Base-by-base conservation (phyloP, 2,113 vertebrate genomes). In the Ictidomys tridecemlineatus region DNA sequence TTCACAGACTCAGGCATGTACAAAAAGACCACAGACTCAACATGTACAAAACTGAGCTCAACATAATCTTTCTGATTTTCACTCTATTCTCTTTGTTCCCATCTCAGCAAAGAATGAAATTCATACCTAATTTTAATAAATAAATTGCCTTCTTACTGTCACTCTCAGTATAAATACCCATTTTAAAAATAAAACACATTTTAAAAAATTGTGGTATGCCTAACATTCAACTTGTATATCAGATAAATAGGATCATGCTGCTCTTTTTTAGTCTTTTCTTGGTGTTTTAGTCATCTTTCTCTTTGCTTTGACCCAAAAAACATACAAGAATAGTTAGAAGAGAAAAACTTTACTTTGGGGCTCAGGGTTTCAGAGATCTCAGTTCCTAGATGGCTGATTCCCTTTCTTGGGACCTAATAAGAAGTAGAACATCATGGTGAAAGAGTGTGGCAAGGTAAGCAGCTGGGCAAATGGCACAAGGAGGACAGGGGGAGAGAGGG, bases 401-500 rank as follows among this genome's bases (percentile, higher is more conserved):
- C 53, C 20, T 58, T 58, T 58, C 56, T 22, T 58, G 56, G 56
- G 56, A 20, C 56, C 5, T 58, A 58, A 58, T 20, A 22, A 8
- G 56, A 58, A 58, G 20, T 58, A 22, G 56, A 58, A 58, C 6
- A 58, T 22, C 20, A 58, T 58, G 56, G 56, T 58, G 18, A 58
- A 58, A 58, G 18, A 22, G 20, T 58, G 56, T 22, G 56, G 56
- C 56, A 58, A 8, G 56, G 20, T 22, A 22, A 58, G 20, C 56
- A 58, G 56, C 18, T 58, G 56, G 56, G 20, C 8, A 58, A 8
- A 22, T 58, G 56, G 56, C 7, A 58, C 1, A 18, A 56, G 56
- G 18, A 5, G 18, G 53, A 4, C 4, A 4, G 0, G 53, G 17
- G 17, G 16, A 5, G 53, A 7, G 4, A 56, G 53, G 18, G 16